A percentile compares a stretch with the other conserved stretches of the same genome.
Evolutionary conservation across 2,888 invertebrate species (phyloP).

Genomic region (Trisateles emortualis): DNA sequence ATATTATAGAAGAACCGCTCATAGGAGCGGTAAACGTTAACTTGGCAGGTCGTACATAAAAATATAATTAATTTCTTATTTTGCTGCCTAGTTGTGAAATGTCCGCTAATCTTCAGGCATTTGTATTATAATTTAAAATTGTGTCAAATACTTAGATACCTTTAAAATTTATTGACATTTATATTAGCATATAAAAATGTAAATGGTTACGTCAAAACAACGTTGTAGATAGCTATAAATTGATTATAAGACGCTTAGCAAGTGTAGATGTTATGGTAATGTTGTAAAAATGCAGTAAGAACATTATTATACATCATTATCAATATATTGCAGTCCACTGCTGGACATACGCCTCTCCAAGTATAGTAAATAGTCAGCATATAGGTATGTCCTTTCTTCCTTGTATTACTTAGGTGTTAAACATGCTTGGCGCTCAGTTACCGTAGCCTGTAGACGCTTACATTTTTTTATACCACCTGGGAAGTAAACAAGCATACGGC

Average conservation of each 20-base stretch:
- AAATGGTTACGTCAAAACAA: constrained; percentile 33
- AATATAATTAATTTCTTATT: constrained; percentile 50
- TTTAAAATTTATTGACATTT: constrained; percentile 42
- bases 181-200: constrained; percentile 30
- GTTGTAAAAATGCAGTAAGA: neutral
- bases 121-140: constrained; percentile 37
- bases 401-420: too few species aligned
- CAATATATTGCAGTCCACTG: too few species aligned
- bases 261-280: neutral
- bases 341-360: too few species aligned
- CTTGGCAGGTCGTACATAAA: constrained; percentile 19
- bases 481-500: too few species aligned
- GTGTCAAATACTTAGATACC: constrained; percentile 38
- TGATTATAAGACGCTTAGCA: constrained; percentile 2
- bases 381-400: too few species aligned
- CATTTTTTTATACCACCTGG: too few species aligned
- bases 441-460: too few species aligned
- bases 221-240: constrained; percentile 19
- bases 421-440: too few species aligned
- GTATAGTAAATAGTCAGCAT: too few species aligned
- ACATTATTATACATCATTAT: too few species aligned
- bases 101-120: constrained; percentile 32
- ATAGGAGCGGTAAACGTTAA: too few species aligned
- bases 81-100: constrained; percentile 40
- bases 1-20: too few species aligned